These are phyloP conservation scores for Cotesia chilonis DNA, from an alignment of 1,140 invertebrate genomes.

Conservation along the genomic window DNA sequence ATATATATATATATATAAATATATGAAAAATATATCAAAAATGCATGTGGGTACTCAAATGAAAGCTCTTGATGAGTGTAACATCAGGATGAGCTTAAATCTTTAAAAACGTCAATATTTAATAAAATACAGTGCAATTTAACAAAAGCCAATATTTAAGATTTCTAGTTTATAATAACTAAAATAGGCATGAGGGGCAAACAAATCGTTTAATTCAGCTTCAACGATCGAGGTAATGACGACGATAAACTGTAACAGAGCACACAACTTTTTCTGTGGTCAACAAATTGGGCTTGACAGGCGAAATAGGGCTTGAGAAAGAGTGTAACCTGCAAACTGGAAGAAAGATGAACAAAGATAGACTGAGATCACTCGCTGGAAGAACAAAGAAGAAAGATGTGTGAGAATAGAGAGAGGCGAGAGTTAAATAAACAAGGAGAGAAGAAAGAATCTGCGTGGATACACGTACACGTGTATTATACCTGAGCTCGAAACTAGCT, in stretches of 20 bases:
- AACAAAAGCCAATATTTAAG: no score
- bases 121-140: neutral
- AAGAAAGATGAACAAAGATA: neutral
- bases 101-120: neutral
- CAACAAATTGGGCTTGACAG: slow-evolving; percentile 49
- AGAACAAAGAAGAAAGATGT: slow-evolving; percentile 17
- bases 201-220: slow-evolving; percentile 45
- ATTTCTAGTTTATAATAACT: neutral
- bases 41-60: no score
- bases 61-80: no score
- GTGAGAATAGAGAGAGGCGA: slow-evolving; percentile 29
- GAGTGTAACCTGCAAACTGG: slow-evolving; percentile 16
- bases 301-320: slow-evolving; percentile 37
- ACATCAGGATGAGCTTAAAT: neutral
- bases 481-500: slow-evolving; percentile 39
- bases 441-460: slow-evolving; percentile 14
- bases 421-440: slow-evolving; percentile 21
- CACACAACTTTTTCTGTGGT: slow-evolving; percentile 37
- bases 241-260: slow-evolving; percentile 46
- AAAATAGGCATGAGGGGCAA: slow-evolving; percentile 28
- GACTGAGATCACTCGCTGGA: neutral
- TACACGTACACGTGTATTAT: slow-evolving; percentile 38
- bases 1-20: no score
- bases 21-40: no score
- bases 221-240: slow-evolving; percentile 45